phyloP scores from a whole-genome alignment of 37 sponge, comb jelly and placozoan genomes.

The Dysidea cf. avara region DNA sequence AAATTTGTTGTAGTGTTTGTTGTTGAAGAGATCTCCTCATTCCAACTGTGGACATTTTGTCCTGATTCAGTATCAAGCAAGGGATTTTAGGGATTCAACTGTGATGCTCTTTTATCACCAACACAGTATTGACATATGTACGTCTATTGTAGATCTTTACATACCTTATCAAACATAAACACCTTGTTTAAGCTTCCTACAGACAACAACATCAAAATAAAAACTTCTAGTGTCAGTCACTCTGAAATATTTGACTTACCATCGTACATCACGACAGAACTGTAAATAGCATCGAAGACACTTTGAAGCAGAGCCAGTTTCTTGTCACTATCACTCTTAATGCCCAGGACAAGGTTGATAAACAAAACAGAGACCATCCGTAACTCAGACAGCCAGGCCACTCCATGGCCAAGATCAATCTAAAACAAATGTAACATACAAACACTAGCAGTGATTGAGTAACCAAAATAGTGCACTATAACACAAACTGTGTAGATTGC shows the following conservation, averaged over 20 bases:
- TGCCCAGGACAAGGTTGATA: constrained; percentile 73
- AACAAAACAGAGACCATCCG: constrained; percentile 86
- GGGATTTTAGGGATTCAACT: too few relatives aligned
- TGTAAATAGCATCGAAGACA: constrained; percentile 59
- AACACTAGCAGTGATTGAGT: too few relatives aligned
- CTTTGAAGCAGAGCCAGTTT: constrained; percentile 55
- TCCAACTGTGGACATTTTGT: too few relatives aligned
- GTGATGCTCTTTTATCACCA: too few relatives aligned
- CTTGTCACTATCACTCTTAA: constrained; percentile 14
- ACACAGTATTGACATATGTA: neutral
- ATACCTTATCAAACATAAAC: constrained; percentile 94
- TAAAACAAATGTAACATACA: too few relatives aligned
- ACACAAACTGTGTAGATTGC: too few relatives aligned
- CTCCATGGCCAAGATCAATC: constrained; percentile 79
- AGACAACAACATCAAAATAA: constrained; percentile 3
- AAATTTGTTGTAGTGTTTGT: too few relatives aligned
- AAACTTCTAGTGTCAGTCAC: too few relatives aligned
- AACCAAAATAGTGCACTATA: too few relatives aligned
- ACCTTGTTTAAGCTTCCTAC: constrained; percentile 86
- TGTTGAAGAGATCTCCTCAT: too few relatives aligned
- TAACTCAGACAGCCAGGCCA: constrained; percentile 85
- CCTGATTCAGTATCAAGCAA: too few relatives aligned
- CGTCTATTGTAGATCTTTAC: neutral
- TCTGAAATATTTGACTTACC: too few relatives aligned
- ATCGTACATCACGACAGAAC: constrained; percentile 33